These are phyloP conservation scores for Acleris holmiana DNA, from an alignment of 2,888 invertebrate genomes.

Conservation along the genomic window DNA sequence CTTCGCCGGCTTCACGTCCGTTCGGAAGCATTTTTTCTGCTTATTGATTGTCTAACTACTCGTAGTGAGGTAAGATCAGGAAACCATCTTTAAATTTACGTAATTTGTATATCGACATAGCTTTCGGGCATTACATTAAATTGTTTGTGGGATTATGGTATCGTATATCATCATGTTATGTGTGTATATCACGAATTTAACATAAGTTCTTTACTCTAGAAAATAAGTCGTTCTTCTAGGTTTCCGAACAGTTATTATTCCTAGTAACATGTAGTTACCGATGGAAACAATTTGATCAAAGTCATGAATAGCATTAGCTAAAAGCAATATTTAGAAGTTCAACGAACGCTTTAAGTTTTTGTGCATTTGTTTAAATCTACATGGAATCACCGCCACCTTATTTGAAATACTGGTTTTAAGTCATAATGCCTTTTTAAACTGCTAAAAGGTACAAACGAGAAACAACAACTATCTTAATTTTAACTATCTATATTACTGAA, in stretches of 20 bases:
- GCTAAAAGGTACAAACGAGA: not conserved
- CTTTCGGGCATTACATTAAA: not conserved
- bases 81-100: constrained; percentile 25
- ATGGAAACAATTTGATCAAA: not conserved
- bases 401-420: constrained; percentile 40
- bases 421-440: constrained; percentile 29
- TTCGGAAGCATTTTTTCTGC: constrained; percentile 44
- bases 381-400: constrained; percentile 43
- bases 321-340: constrained; percentile 39
- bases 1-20: constrained; percentile 39
- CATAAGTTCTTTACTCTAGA: no score
- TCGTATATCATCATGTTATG: not conserved
- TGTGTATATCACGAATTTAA: no score
- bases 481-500: no score
- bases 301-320: not conserved
- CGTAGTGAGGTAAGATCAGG: constrained; percentile 30
- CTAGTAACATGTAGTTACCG: not conserved
- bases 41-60: constrained; percentile 45
- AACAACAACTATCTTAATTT: not conserved
- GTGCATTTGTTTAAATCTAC: constrained; percentile 45
- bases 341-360: constrained; percentile 47
- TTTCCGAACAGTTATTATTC: no score
- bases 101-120: constrained; percentile 15
- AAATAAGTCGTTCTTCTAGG: no score
- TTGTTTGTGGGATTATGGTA: constrained; percentile 6